phyloP scores from a whole-genome alignment of 2,113 vertebrate species.

The Tetraodon nigroviridis region DNA sequence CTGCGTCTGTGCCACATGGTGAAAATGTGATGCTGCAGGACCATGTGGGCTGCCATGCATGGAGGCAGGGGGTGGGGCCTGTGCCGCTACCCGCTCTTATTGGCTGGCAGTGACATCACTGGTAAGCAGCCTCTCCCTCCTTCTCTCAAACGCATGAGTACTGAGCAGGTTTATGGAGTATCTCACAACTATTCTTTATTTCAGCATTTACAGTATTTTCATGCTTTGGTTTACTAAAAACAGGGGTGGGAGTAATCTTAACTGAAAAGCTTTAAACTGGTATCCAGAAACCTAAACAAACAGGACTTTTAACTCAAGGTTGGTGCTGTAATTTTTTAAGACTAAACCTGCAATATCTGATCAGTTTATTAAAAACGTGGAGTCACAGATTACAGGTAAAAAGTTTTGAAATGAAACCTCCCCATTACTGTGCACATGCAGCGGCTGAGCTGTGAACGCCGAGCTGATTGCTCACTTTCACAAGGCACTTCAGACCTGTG shows the following conservation, averaged over 20 bases:
- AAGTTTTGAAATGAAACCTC: no score
- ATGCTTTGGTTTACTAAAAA: not conserved
- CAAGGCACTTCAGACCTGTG: not conserved
- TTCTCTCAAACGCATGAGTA: conserved; percentile 3
- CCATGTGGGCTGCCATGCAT: conserved; percentile 53
- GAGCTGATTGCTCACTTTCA: not conserved
- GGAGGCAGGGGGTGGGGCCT: conserved; percentile 49
- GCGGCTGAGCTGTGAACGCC: not conserved
- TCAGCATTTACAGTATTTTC: not conserved
- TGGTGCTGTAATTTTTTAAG: no score
- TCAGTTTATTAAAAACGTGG: no score
- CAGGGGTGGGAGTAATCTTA: not conserved
- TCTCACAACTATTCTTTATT: not conserved
- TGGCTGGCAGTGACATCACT: conserved; percentile 79
- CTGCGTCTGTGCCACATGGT: conserved; percentile 39
- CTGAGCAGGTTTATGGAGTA: conserved; percentile 4
- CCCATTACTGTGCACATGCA: not conserved
- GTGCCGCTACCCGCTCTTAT: conserved; percentile 52
- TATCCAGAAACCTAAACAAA: no score
- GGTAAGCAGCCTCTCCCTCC: conserved; percentile 36
- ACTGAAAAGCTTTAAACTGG: no score
- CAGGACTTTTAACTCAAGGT: no score
- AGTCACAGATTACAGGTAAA: not conserved
- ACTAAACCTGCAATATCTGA: no score
- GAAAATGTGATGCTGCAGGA: conserved; percentile 63